Evolutionary conservation across 2,113 vertebrate genomes (phyloP).

Genomic region (Rhinichthys klamathensis): DNA sequence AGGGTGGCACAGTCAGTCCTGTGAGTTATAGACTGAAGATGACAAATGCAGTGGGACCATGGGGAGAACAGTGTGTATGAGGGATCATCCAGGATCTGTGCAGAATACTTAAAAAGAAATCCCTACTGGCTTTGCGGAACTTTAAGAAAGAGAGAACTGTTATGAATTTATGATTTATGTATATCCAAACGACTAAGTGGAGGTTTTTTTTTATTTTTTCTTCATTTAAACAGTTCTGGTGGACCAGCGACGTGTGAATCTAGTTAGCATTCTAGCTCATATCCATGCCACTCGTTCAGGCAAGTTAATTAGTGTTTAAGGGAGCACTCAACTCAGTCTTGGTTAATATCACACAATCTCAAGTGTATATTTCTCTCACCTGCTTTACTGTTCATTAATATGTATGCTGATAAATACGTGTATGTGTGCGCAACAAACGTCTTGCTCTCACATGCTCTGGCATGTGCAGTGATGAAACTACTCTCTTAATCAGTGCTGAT

Average conservation of each 20-base stretch:
- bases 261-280: background rate
- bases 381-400: background rate
- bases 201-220: background rate
- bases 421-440: background rate
- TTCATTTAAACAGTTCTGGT: background rate
- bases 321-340: slow-evolving; percentile 3
- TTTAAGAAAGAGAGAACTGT: slow-evolving; percentile 19
- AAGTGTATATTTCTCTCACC: background rate
- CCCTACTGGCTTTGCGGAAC: too few relatives aligned
- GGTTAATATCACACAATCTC: slow-evolving; percentile 7
- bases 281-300: background rate
- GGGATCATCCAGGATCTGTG: slow-evolving; percentile 6
- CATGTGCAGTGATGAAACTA: slow-evolving; percentile 53
- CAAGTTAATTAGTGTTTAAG: slow-evolving; percentile 7
- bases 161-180: slow-evolving; percentile 8
- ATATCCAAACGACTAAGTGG: background rate
- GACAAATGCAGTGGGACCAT: slow-evolving; percentile 61
- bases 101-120: slow-evolving; percentile 13
- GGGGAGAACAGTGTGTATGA: slow-evolving; percentile 34
- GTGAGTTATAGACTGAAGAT: slow-evolving; percentile 71
- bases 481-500: slow-evolving; percentile 59
- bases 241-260: background rate
- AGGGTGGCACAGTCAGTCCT: slow-evolving; percentile 61
- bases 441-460: slow-evolving; percentile 26
- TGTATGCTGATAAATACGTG: background rate